These are phyloP conservation scores for Parazoanthus swiftii DNA, from an alignment of 92 coral and sea anemone species.

Conservation along the genomic window DNA sequence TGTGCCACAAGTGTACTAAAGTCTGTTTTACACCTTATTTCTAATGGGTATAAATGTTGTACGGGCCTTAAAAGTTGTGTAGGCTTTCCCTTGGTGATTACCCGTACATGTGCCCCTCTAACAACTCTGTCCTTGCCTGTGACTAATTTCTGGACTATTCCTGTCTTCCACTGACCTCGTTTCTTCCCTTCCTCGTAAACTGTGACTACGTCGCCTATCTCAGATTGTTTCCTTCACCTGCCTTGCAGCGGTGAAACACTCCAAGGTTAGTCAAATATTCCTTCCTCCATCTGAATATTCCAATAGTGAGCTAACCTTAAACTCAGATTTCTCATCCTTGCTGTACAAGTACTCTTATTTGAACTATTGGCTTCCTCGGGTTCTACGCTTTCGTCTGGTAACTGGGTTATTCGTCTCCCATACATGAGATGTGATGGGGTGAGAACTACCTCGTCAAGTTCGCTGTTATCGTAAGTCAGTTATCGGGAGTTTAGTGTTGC, in stretches of 20 bases:
- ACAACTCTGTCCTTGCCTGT: slow-evolving; percentile 2
- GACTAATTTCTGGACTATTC: background rate
- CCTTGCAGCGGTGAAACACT: background rate
- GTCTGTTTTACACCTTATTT: background rate
- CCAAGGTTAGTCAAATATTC: background rate
- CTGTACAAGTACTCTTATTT: background rate
- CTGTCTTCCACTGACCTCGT: slow-evolving; percentile 8
- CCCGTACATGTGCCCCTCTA: background rate
- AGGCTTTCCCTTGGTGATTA: background rate
- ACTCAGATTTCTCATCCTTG: background rate
- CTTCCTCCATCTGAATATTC: background rate
- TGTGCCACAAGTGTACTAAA: background rate
- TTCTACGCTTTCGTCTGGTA: slow-evolving; percentile 13
- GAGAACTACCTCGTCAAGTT: slow-evolving; percentile 17
- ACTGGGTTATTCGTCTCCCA: slow-evolving; percentile 8
- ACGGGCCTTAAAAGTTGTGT: background rate
- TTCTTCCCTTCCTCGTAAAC: background rate
- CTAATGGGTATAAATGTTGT: too few relatives aligned
- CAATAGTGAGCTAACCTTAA: background rate
- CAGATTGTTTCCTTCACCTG: background rate
- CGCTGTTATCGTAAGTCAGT: slow-evolving; percentile 3
- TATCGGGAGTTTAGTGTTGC: slow-evolving; percentile 3
- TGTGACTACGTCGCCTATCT: background rate
- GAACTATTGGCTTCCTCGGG: background rate
- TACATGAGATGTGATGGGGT: slow-evolving; percentile 36